Evolutionary conservation across 2,797 vertebrate species (phyloP), one percentile per base, ranked within the genome.

Genomic region (Uromys caudimaculatus): DNA sequence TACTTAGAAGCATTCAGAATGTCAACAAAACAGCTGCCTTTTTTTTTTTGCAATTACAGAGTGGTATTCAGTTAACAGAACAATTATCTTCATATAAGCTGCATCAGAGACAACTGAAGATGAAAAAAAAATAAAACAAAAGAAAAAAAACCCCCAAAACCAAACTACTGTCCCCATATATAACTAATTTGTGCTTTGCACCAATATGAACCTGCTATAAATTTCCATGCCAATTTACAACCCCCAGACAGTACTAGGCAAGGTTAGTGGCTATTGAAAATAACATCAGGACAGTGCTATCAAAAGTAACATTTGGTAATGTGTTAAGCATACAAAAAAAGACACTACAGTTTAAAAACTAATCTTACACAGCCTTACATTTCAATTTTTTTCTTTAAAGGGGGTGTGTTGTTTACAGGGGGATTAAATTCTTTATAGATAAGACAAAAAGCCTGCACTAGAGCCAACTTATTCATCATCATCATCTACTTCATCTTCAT

Each of bases 271-370:
- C 98, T 98, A 98, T 98, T 98, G 99, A 99, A 99, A 97, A 99
- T 99, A 99, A 99, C 99, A 99, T 99, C 98, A 98, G 98, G 98
- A 99, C 97, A 98, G 98, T 98, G 98, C 98, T 98, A 98, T 98
- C 98, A 98, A 99, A 99, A 99, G 98, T 99, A 99, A 99, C 98
- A 98, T 99, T 99, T 98, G 99, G 99, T 99, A 99, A 99, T 99
- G 98, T 98, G 99, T 99, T 99, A 99, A 99, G 99, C 99, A 98
- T 99, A 99, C 29, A 99, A 99, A 98, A 98, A 98, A 98, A 99
- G 99, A 99, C 99, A 99, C 99, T 99, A 99, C 99, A 99, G 98
- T 99, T 99, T 99, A 99, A 99, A 99, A 99, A 99, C 99, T 99
- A 99, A 99, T 99, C 98, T 99, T 99, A 99, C 99, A 99, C 99